These are phyloP conservation scores for Trinectes maculatus DNA, from an alignment of 2,113 vertebrate species.

Conservation along the genomic window DNA sequence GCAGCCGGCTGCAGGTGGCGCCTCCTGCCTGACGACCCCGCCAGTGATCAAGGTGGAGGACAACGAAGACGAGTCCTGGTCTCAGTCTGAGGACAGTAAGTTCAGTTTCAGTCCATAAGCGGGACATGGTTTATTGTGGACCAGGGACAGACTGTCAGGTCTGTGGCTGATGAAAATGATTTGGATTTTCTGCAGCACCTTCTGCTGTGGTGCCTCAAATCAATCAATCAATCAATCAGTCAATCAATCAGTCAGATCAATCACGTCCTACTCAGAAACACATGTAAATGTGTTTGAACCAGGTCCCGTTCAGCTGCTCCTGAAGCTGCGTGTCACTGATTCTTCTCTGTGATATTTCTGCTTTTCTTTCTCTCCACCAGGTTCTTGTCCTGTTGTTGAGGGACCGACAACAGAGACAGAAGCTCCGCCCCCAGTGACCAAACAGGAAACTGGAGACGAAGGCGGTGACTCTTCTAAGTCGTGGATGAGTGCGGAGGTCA, in stretches of 20 bases:
- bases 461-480: neutral
- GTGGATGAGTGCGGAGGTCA: conserved; percentile 46
- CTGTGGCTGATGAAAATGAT: too few species aligned
- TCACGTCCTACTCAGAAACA: too few species aligned
- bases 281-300: too few species aligned
- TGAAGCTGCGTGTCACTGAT: too few species aligned
- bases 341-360: too few species aligned
- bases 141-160: too few species aligned
- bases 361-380: conserved; percentile 3
- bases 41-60: conserved; percentile 68
- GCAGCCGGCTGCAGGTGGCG: neutral
- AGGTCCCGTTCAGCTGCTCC: too few species aligned
- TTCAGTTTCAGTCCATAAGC: neutral
- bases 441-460: conserved; percentile 52
- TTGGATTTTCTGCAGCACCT: too few species aligned
- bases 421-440: conserved; percentile 27
- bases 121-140: too few species aligned
- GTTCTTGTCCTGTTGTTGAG: neutral
- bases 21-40: neutral
- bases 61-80: conserved; percentile 48
- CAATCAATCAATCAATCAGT: too few species aligned
- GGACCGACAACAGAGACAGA: neutral
- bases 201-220: too few species aligned
- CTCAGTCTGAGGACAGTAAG: conserved; percentile 40
- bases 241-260: too few species aligned